Base-by-base conservation (phyloP, 2,888 invertebrate species). In the Tetramorium bicarinatum region DNA sequence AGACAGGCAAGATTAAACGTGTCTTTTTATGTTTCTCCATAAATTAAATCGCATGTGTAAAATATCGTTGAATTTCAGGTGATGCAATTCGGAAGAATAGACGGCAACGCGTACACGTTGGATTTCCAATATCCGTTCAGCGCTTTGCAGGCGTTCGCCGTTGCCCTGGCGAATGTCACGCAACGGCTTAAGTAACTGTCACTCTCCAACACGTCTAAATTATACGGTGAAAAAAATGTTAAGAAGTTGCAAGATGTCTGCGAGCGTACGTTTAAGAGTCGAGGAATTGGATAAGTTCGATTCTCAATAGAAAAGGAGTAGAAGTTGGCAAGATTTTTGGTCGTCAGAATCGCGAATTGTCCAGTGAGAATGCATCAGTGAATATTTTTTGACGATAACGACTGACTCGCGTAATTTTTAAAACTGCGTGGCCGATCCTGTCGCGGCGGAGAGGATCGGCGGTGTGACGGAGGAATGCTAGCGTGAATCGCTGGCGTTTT, bases 91-190 rank as follows among this genome's bases (percentile, higher is more conserved):
- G 99, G 99, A 15, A 97, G 99, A 85, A 99, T 99, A 92, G 99
- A 99, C 95, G 98, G 98, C 91, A 99, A 99, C 95, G 99, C 99
- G 64, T 99, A 99, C 96, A 99, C 99, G 0, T 95, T 99, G 93
- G 99, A 99, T 96, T 99, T 99, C 95, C 99, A 99, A 95, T 98
- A 99, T 95, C 99, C 99, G 47, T 99, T 99, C 96, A 98, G 99
- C 83, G 99, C 99, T 89, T 96, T 99, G 87, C 99, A 99, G 95
- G 99, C 99, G 83, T 99, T 99, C 95, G 99, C 99, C 80, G 99
- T 99, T 85, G 99, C 99, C 87, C 96, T 99, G 93, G 99, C 99
- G 89, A 99, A 98, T 95, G 98, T 99, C 89, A 99, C 99, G 69
- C 99, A 99, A 95, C 96, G 99, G 94, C 96, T 99, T 92, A 99